Conservation (phyloP, 2,888 invertebrate genomes). For the Melanargia galathea region DNA sequence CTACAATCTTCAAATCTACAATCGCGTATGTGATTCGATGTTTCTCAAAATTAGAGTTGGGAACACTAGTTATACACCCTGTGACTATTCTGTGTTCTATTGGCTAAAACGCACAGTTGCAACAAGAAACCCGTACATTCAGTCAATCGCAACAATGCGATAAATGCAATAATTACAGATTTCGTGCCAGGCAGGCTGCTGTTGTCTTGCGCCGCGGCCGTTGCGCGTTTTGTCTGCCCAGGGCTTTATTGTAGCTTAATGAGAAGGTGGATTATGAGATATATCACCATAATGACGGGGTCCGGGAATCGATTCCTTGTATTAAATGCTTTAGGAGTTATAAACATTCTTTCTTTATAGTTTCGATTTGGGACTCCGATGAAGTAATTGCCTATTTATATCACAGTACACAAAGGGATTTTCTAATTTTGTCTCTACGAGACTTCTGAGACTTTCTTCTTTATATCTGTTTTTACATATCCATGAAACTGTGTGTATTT, state of each 20-base stretch:
- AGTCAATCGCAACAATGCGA: too few species aligned
- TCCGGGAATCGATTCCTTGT: slow-evolving; percentile 25
- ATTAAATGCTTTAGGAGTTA: slow-evolving; percentile 21
- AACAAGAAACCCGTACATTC: too few species aligned
- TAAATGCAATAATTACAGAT: too few species aligned
- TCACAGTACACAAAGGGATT: slow-evolving; percentile 19
- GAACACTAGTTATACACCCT: too few species aligned
- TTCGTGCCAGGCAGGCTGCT: background rate
- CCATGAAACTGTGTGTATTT: background rate
- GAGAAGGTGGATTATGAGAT: slow-evolving; percentile 40
- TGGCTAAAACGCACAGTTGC: too few species aligned
- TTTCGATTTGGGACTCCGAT: slow-evolving; percentile 24
- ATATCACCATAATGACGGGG: slow-evolving; percentile 35
- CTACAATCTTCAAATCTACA: too few species aligned
- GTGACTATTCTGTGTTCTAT: too few species aligned
- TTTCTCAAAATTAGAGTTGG: too few species aligned
- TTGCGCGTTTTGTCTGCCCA: background rate
- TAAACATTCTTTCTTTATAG: slow-evolving; percentile 31
- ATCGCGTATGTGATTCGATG: too few species aligned
- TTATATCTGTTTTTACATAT: background rate
- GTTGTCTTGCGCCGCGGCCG: background rate
- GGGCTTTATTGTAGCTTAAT: slow-evolving; percentile 35
- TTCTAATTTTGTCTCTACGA: slow-evolving; percentile 15
- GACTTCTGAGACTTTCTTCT: background rate
- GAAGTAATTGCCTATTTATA: slow-evolving; percentile 25